A percentile compares a stretch with the other conserved stretches of the same genome.
These are phyloP conservation scores for Yoshiicerus persimilis DNA, from an alignment of 1,140 invertebrate genomes.

Conservation along the genomic window DNA sequence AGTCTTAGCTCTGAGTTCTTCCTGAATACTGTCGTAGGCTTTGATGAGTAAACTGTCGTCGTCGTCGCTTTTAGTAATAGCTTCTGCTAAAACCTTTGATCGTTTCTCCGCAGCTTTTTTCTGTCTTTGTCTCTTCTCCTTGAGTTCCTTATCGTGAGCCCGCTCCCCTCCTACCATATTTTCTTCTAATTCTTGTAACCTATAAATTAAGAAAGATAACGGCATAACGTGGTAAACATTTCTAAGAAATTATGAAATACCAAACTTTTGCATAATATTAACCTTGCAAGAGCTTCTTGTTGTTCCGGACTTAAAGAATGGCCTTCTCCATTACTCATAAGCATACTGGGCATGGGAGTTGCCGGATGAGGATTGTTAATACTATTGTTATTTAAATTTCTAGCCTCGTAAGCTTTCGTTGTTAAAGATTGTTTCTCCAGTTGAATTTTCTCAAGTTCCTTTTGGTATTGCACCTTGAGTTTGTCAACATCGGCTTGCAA, in stretches of 20 bases:
- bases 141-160: slow-evolving; percentile 69
- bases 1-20: slow-evolving; percentile 73
- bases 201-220: slow-evolving; percentile 48
- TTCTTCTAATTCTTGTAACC: slow-evolving; percentile 69
- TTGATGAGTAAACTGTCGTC: slow-evolving; percentile 69
- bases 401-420: not conserved
- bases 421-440: slow-evolving; percentile 44
- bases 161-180: slow-evolving; percentile 79
- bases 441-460: slow-evolving; percentile 57
- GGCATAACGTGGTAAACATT: not conserved
- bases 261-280: slow-evolving; percentile 48
- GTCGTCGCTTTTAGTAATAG: slow-evolving; percentile 64
- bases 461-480: slow-evolving; percentile 62
- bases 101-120: slow-evolving; percentile 69
- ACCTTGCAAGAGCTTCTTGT: slow-evolving; percentile 51
- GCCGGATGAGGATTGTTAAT: not conserved
- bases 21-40: slow-evolving; percentile 73
- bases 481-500: slow-evolving; percentile 63
- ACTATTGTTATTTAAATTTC: not conserved
- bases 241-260: not conserved
- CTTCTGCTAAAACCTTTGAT: slow-evolving; percentile 61
- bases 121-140: slow-evolving; percentile 67
- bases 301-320: slow-evolving; percentile 55
- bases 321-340: slow-evolving; percentile 49
- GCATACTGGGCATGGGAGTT: not conserved